Percentiles rank a stretch among this genome's conserved stretches.
Conservation (phyloP, 2,113 vertebrate species). For the Nannobrachium achirus region DNA sequence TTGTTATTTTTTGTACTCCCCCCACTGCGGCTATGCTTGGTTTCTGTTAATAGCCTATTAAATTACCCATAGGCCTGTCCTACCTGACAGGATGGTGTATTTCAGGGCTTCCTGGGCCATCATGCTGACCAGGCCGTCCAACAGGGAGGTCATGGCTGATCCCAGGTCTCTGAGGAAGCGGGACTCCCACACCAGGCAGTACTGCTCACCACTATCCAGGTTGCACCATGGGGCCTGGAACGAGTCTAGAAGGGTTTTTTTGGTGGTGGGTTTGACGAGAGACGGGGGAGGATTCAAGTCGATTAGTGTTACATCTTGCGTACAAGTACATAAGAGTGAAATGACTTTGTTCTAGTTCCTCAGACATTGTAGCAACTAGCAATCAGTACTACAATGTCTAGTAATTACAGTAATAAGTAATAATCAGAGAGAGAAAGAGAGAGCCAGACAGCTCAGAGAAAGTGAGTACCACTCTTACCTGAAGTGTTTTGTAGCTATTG, state of each 20-base stretch:
- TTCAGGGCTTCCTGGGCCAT: conserved; percentile 96
- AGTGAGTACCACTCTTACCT: conserved; percentile 31
- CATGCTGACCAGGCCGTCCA: conserved; percentile 92
- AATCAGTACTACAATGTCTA: too few relatives aligned
- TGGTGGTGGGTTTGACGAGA: neutral
- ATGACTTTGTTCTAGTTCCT: too few relatives aligned
- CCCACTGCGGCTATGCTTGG: too few relatives aligned
- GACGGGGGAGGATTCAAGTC: neutral
- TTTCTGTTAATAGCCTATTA: too few relatives aligned
- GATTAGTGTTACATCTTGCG: too few relatives aligned
- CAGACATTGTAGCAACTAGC: too few relatives aligned
- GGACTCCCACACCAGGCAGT: conserved; percentile 96
- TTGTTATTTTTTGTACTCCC: too few relatives aligned
- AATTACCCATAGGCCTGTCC: conserved; percentile 1
- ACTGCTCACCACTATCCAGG: conserved; percentile 89
- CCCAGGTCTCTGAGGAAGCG: conserved; percentile 93
- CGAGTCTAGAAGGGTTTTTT: conserved; percentile 61
- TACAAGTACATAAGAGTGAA: too few relatives aligned
- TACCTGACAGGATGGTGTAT: conserved; percentile 93
- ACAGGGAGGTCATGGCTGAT: conserved; percentile 84
- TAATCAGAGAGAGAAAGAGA: neutral
- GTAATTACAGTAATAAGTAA: too few relatives aligned
- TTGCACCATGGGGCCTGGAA: conserved; percentile 91
- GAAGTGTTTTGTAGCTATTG: conserved; percentile 36
- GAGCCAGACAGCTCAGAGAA: neutral